Percentiles rank a stretch among this genome's conserved stretches.
Conservation (phyloP, 1,140 invertebrate genomes). For the Vanessa tameamea region DNA sequence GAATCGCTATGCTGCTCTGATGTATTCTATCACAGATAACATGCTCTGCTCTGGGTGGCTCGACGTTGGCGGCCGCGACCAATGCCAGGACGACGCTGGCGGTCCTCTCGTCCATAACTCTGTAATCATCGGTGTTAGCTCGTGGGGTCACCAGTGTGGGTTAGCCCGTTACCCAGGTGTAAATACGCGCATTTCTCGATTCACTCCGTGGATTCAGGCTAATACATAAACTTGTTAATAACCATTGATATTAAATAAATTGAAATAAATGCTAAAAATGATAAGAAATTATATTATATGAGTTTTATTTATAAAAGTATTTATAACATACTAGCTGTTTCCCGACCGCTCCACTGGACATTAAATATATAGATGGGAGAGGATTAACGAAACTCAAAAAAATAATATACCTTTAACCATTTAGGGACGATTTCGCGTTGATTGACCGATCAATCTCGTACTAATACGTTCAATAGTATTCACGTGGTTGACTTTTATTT, state of each 20-base stretch:
- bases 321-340: too few relatives aligned
- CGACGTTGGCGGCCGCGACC: conserved; percentile 55
- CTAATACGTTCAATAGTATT: too few relatives aligned
- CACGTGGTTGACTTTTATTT: too few relatives aligned
- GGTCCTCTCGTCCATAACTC: conserved; percentile 82
- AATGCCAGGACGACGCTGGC: conserved; percentile 81
- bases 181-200: conserved; percentile 76
- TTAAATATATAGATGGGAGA: too few relatives aligned
- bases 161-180: conserved; percentile 76
- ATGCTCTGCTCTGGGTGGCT: conserved; percentile 64
- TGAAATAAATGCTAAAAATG: too few relatives aligned
- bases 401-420: too few relatives aligned
- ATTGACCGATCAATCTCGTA: too few relatives aligned
- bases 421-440: too few relatives aligned
- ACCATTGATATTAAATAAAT: not conserved
- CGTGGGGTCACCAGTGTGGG: conserved; percentile 81
- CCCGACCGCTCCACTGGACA: too few relatives aligned
- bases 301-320: too few relatives aligned
- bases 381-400: too few relatives aligned
- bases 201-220: conserved; percentile 54
- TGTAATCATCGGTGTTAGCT: conserved; percentile 81
- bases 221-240: conserved; percentile 44
- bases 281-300: too few relatives aligned
- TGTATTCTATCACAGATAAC: conserved; percentile 47
- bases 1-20: conserved; percentile 39